Evolutionary conservation across 2,797 vertebrate genomes (phyloP), one percentile per base, ranked within the genome.

Genomic region (Platyrinchus mystaceus): DNA sequence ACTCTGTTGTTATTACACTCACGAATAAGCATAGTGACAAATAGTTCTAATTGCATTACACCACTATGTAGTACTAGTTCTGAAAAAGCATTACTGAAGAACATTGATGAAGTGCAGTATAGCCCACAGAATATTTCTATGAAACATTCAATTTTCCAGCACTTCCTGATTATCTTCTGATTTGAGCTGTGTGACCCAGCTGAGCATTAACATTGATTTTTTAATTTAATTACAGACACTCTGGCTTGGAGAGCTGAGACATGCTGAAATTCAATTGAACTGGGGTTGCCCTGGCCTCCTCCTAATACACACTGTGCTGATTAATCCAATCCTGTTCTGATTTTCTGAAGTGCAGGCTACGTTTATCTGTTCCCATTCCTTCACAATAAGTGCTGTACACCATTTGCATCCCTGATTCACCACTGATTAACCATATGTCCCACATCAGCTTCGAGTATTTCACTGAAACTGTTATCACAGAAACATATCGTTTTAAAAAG

Each of bases 181-280:
- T 92, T 89, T 86, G 87, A 96, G 66, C 89, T 81, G 27, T 71
- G 73, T 93, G 89, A 94, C 82, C 79, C 80, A 88, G 73, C 67
- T 82, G 36, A 93, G 91, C 62, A 91, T 81, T 93, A 91, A 79
- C 77, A 92, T 34, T 91, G 89, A 95, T 94, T 96, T 93, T 88
- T 84, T 62, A 79, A 94, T 96, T 95, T 95, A 95, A 94, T 94
- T 90, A 93, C 89, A 82, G 85, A 91, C 80, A 84, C 85, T 92
- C 77, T 77, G 89, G 85, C 80, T 91, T 94, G 80, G 44, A 89
- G 70, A 97, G 80, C 85, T 88, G 91, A 90, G 88, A 94, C 88
- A 89, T 69, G 56, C 34, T 93, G 83, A 93, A 93, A 96, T 58
- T 86, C 87, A 89, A 55, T 90, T 93, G 91, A 90, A 93, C 46